Conservation (phyloP, 2,888 invertebrate species). For the Polyploca ridens region DNA sequence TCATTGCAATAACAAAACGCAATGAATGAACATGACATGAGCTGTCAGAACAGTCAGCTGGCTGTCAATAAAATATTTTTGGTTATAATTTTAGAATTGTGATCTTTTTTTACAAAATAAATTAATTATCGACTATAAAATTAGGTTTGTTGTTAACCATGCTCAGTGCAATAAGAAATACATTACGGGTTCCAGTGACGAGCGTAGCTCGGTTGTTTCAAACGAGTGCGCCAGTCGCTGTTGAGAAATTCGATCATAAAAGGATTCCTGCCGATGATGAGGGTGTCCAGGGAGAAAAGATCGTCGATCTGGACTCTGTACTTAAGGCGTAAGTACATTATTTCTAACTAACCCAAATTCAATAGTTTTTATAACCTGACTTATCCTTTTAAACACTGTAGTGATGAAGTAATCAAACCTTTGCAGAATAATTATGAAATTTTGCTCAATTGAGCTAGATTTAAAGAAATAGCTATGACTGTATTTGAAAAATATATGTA, state of each 20-base stretch:
- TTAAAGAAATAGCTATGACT: no score
- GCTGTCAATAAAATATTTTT: conserved; percentile 14
- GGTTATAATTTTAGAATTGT: background rate
- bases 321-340: conserved; percentile 81
- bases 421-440: no score
- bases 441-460: no score
- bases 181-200: conserved; percentile 49
- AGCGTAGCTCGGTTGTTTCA: conserved; percentile 59
- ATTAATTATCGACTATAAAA: conserved; percentile 23
- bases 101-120: conserved; percentile 12
- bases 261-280: conserved; percentile 86
- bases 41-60: background rate
- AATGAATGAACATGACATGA: background rate
- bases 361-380: no score
- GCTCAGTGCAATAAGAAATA: conserved; percentile 62
- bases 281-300: conserved; percentile 91
- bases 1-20: background rate
- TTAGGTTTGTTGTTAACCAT: conserved; percentile 32
- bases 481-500: no score
- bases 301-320: conserved; percentile 88
- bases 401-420: no score
- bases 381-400: no score
- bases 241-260: conserved; percentile 74
- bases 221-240: conserved; percentile 54
- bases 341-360: no score